Conservation (phyloP, 2,888 invertebrate genomes). For the Pilophorus perplexus region DNA sequence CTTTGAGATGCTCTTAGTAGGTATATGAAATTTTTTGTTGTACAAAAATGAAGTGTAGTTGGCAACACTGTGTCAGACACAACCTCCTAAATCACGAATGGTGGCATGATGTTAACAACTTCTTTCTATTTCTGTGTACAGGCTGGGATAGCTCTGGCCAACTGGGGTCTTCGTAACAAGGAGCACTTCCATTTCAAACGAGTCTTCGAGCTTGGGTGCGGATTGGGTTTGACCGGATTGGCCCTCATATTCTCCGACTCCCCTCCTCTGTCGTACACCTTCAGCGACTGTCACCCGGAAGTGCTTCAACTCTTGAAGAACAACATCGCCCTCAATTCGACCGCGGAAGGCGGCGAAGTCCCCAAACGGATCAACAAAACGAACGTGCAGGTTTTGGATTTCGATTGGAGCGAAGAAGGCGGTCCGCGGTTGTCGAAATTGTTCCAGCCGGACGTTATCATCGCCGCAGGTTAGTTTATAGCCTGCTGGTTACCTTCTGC, state of each 20-base stretch:
- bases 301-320: slow-evolving; percentile 63
- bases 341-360: slow-evolving; percentile 10
- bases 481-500: background rate
- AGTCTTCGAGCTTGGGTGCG: slow-evolving; percentile 69
- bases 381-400: slow-evolving; percentile 42
- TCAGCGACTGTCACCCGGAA: slow-evolving; percentile 68
- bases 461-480: slow-evolving; percentile 49
- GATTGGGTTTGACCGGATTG: slow-evolving; percentile 71
- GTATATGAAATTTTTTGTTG: too few relatives aligned
- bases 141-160: slow-evolving; percentile 68
- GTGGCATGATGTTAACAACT: too few relatives aligned
- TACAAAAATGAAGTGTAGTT: too few relatives aligned
- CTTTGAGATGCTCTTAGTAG: too few relatives aligned
- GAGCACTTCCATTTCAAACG: slow-evolving; percentile 57
- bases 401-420: slow-evolving; percentile 46
- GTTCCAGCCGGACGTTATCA: slow-evolving; percentile 47
- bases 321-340: slow-evolving; percentile 57
- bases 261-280: slow-evolving; percentile 57
- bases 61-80: too few relatives aligned
- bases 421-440: slow-evolving; percentile 20
- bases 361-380: slow-evolving; percentile 33
- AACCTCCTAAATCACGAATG: too few relatives aligned
- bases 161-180: slow-evolving; percentile 65
- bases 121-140: too few relatives aligned
- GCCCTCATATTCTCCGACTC: slow-evolving; percentile 56